Evolutionary conservation across 1,140 invertebrate genomes (phyloP), one percentile per base, ranked within the genome.

Genomic region (Orussus abietinus): DNA sequence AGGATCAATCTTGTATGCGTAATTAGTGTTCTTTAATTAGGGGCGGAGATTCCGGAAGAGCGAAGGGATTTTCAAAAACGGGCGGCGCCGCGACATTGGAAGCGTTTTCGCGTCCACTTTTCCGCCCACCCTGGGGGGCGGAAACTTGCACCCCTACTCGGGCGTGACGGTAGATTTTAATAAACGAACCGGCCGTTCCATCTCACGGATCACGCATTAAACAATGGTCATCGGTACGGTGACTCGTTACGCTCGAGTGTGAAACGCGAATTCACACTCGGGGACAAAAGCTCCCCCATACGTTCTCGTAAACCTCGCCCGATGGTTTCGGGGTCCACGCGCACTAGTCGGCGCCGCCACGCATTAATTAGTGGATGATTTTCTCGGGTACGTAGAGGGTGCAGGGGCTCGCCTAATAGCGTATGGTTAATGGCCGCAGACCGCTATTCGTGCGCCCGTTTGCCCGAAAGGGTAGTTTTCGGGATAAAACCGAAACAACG

Each of bases 361-460:
- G 46, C 46, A 53, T 55, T 58, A 55, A 58, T 58, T 55, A 53
- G 52, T 37, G 45, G 53, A 55, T 47, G 53, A 58, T 58, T 58
- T 58, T 58, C 51, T 51, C 55, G 44, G 11, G 43, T 44, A 39
- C 35, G 37, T 45, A 51, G 45, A 47, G 49, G 53, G 46, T 51
- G 51, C 26, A 51, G 43, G 45, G 43, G 35, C 53, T 46, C 42
- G 17, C 28, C 39, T 47, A 51, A 49, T 45, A 49, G 43, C 42
- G 21, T 38, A 46, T 42, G 26, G 42, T 20, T 36, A 18, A 18
- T 9, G 14, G 6, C n/a, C n/a, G n/a, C n/a, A n/a, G n/a, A 4
- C 14, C 6, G 22, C 12, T 2, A 15, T 9, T 12, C n/a, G 9
- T 36, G 34, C n/a, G 3, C 13, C n/a, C n/a, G n/a, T n/a, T n/a